A percentile compares a stretch with the other conserved stretches of the same genome.
Conservation (phyloP, 2,113 vertebrate species). For the Tympanuchus pallidicinctus region DNA sequence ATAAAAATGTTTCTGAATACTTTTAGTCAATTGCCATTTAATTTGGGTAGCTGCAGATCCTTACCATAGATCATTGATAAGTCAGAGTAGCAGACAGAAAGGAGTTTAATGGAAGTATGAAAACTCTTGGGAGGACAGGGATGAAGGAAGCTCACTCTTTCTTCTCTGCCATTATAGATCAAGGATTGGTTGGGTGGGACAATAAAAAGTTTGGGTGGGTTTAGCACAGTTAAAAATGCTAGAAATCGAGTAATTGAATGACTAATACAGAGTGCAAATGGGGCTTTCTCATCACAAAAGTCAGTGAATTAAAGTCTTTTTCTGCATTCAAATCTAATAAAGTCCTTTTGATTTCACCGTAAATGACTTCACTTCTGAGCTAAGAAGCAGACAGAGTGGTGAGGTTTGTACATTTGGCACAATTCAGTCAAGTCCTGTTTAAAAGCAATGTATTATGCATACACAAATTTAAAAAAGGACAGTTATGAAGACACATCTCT, state of each 20-base stretch:
- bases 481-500: conserved; percentile 19
- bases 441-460: conserved; percentile 3
- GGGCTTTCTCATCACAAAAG: neutral
- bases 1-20: neutral
- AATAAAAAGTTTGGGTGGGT: neutral
- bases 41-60: neutral
- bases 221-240: neutral
- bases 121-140: neutral
- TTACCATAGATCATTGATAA: neutral
- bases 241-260: neutral
- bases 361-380: neutral
- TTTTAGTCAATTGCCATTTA: neutral
- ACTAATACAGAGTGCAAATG: neutral
- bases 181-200: neutral
- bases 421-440: neutral
- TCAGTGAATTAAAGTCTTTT: neutral
- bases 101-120: neutral
- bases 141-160: neutral
- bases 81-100: neutral
- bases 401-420: neutral
- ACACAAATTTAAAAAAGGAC: neutral
- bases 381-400: neutral
- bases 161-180: neutral
- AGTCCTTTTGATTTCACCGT: neutral
- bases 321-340: neutral